These are phyloP conservation scores for Carcinoscorpius rotundicauda DNA, from an alignment of 1,140 invertebrate genomes.

Conservation along the genomic window DNA sequence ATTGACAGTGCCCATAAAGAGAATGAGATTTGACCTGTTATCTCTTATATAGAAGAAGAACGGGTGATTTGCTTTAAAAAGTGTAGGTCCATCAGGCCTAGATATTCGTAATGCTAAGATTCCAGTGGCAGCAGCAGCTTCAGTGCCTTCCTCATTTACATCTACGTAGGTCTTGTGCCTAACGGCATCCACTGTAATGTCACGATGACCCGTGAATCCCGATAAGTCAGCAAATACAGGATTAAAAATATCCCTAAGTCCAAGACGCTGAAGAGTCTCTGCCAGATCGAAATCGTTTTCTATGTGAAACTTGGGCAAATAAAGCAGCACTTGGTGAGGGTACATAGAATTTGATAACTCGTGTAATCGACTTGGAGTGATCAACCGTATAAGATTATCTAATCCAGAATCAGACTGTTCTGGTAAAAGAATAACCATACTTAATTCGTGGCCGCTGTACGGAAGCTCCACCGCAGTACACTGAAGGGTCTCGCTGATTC, in stretches of 20 bases:
- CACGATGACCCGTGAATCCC: conserved; percentile 14
- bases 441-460: conserved; percentile 66
- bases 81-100: conserved; percentile 19
- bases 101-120: conserved; percentile 16
- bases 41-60: conserved; percentile 59
- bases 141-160: conserved; percentile 66
- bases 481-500: conserved; percentile 37
- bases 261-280: conserved; percentile 20
- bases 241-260: conserved; percentile 22
- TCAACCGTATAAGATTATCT: conserved; percentile 17
- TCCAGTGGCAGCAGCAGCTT: conserved; percentile 55
- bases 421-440: conserved; percentile 50
- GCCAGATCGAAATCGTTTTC: conserved; percentile 41
- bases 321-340: conserved; percentile 48
- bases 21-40: conserved; percentile 40
- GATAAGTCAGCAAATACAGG: conserved; percentile 20
- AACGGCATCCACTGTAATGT: conserved; percentile 34
- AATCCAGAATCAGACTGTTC: conserved; percentile 23
- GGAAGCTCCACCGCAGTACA: conserved; percentile 72
- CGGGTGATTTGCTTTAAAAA: conserved; percentile 56
- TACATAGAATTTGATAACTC: conserved; percentile 19
- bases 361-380: conserved; percentile 21
- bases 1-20: conserved; percentile 47
- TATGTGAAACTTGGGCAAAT: conserved; percentile 68
- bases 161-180: conserved; percentile 68